A percentile compares a stretch with the other conserved stretches of the same genome.
Evolutionary conservation across 2,113 vertebrate species (phyloP).

Genomic region (Silurus glanis): DNA sequence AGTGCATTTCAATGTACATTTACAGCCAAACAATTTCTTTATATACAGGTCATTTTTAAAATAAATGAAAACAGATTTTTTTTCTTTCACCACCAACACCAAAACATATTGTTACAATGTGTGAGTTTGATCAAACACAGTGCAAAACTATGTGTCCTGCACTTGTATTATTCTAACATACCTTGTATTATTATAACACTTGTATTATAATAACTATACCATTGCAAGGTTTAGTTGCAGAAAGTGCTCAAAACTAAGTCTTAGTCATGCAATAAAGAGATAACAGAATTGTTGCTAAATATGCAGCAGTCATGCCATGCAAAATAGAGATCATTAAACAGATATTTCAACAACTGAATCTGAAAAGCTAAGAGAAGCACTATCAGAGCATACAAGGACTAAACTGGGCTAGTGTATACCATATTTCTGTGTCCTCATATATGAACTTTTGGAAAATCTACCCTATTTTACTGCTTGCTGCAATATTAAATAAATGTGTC

Average conservation of each 20-base stretch:
- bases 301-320: background rate
- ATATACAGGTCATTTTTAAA: background rate
- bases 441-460: background rate
- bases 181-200: too few relatives aligned
- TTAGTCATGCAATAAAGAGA: slow-evolving; percentile 24
- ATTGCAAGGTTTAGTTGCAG: background rate
- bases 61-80: background rate
- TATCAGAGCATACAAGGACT: background rate
- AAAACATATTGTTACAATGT: background rate
- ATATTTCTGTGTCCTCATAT: background rate
- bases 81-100: background rate
- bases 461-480: background rate
- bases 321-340: slow-evolving; percentile 13
- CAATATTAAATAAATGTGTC: background rate
- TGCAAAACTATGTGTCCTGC: background rate
- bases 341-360: slow-evolving; percentile 2
- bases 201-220: background rate
- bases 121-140: background rate
- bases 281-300: slow-evolving; percentile 20
- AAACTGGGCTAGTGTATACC: background rate
- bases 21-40: background rate
- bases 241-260: slow-evolving; percentile 8
- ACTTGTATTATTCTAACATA: background rate
- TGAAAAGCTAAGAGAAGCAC: background rate
- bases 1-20: background rate